Base-by-base conservation (phyloP, 2,797 vertebrate species). In the Ptychadena robeensis region DNA sequence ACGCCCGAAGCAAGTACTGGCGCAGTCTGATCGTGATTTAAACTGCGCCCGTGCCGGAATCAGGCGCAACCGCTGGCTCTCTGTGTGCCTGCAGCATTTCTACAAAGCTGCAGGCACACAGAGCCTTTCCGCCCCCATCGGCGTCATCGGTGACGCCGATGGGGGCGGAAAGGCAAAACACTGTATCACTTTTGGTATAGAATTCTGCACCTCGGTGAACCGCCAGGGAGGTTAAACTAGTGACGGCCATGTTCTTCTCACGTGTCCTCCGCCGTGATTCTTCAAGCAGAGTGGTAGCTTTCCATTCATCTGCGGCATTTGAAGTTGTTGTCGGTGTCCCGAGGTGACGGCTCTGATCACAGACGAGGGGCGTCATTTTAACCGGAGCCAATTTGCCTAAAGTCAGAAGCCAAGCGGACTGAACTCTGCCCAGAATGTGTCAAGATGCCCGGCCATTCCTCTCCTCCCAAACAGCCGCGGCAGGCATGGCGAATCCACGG, bases 341-440 rank as follows among this genome's bases (percentile, higher is more conserved):
- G 38, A 30, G 59, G 73, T 75, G 38, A 75, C 64, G 25, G 73
- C 66, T 78, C 37, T 67, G 73, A 73, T 81, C 70, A 22, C 59
- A 81, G 71, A 66, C 37, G 40, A 73, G 35, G 40, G 25, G 28
- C 11, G 27, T 72, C n/a, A n/a, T 81, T 61, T 73, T 64, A 81
- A 81, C 68, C 63, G 37, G 70, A 12, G 70, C 35, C 59, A 73
- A 81, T 81, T 61, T 81, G 79, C 32, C 79, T 53, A 57, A 40
- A 66, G 68, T 73, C 79, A 73, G 31, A 34, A 81, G 70, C 38
- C 61, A 73, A 57, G 15, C 9, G 37, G 9, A 30, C 30, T 73
- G 61, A 67, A 53, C 61, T 65, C 22, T 73, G 79, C 79, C 79
- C 79, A 81, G 79, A 81, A 81, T 66, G 61, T 81, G 79, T 81